These are phyloP conservation scores for Mesorhabditis belari DNA, from an alignment of 2,888 invertebrate genomes.

Conservation along the genomic window DNA sequence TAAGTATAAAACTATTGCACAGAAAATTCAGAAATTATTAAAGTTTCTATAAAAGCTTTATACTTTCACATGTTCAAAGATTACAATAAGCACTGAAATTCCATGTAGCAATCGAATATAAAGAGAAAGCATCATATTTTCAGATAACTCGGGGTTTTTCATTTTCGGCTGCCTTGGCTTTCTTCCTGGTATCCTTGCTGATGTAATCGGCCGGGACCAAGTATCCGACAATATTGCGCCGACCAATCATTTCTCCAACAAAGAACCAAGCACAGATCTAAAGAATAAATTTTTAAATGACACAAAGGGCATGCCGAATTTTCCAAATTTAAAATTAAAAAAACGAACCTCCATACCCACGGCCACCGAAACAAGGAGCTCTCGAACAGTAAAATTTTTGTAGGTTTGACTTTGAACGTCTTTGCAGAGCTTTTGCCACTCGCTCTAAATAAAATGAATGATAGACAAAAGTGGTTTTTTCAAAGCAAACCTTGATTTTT, in stretches of 20 bases:
- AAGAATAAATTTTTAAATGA: conserved; percentile 77
- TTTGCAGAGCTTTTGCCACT: conserved; percentile 4
- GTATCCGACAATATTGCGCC: conserved; percentile 76
- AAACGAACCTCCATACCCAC: conserved; percentile 5
- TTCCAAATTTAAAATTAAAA: too few species aligned
- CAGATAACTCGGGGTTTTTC: too few species aligned
- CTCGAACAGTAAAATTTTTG: conserved; percentile 22
- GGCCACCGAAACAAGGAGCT: conserved; percentile 7
- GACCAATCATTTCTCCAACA: conserved; percentile 91
- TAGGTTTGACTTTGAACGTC: conserved; percentile 30
- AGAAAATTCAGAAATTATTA: too few species aligned
- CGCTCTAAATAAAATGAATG: background rate
- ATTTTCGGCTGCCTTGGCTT: too few species aligned
- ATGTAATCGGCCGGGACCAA: conserved; percentile 31
- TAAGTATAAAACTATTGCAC: too few species aligned
- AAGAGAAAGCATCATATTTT: too few species aligned
- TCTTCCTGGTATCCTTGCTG: conserved; percentile 13
- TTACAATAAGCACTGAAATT: too few species aligned
- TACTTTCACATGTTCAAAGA: too few species aligned
- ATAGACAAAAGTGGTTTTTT: too few species aligned
- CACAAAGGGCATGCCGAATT: too few species aligned
- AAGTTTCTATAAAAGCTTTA: too few species aligned
- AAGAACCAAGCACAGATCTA: conserved; percentile 93
- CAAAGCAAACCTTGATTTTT: conserved; percentile 59
- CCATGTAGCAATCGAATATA: too few species aligned